Evolutionary conservation across 2,888 invertebrate genomes (phyloP), one percentile per base, ranked within the genome.

Genomic region (Cosmia pyralina): DNA sequence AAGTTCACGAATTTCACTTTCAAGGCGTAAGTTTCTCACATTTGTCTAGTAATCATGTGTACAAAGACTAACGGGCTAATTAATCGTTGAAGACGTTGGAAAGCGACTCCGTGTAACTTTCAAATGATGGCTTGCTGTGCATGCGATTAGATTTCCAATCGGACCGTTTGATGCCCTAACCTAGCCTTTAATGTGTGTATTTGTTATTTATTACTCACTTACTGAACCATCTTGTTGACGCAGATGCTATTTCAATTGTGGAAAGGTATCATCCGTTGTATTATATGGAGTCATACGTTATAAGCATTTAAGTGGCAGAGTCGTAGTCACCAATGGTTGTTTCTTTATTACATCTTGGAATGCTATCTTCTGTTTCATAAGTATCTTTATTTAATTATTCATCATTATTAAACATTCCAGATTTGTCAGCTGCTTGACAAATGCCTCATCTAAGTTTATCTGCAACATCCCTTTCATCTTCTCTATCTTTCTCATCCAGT

Each of bases 61-160:
- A 88, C 86, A 90, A 89, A 86, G 85, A 86, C 87, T 85, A 86
- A 87, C 86, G 69, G 80, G 85, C 85, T 91, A 90, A 91, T 90
- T 91, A 90, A 89, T 89, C 85, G 85, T 72, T 67, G 78, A 79
- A 86, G 86, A 86, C 85, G 87, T 88, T 89, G 85, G 90, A 91
- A 91, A 91, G 91, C 78, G 75, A 81, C 60, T 72, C 76, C 28
- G 75, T 83, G 82, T 88, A 85, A 85, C 91, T 91, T 91, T 90
- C 89, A 89, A 90, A 86, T 86, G 82, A 87, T 86, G 86, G 75
- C 79, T 83, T 75, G 81, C 75, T 80, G 81, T 81, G 84, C 85
- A 85, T 85, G 83, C 85, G 86, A 88, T 90, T 90, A 87, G 85
- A 88, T 89, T 90, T 88, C 86, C 87, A 87, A 87, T 88, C 87